A percentile compares a stretch with the other conserved stretches of the same genome.
Evolutionary conservation across 2,888 invertebrate species (phyloP).

Genomic region (Lydus trimaculatus): DNA sequence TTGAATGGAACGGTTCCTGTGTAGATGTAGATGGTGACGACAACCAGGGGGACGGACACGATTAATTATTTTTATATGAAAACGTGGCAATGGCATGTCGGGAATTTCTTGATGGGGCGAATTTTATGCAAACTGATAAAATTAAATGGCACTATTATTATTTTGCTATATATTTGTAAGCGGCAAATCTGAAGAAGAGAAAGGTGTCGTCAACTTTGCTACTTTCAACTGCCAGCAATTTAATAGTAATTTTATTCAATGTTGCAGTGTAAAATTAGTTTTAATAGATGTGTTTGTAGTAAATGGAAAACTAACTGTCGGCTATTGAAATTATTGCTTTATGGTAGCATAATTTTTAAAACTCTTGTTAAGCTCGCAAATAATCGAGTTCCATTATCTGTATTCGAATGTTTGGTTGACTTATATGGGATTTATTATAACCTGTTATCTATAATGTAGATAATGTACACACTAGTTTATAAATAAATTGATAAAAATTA

Average conservation of each 20-base stretch:
- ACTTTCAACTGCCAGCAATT: too few species aligned
- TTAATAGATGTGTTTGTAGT: not conserved
- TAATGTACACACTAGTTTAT: not conserved
- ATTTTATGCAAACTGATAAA: not conserved
- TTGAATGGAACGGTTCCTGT: not conserved
- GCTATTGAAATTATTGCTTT: not conserved
- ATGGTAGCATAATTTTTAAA: not conserved
- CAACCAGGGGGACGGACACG: not conserved
- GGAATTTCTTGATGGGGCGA: not conserved
- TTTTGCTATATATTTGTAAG: not conserved
- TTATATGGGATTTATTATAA: not conserved
- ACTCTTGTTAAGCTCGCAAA: not conserved
- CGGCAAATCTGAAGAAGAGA: too few species aligned
- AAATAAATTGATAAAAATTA: not conserved
- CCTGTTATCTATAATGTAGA: not conserved
- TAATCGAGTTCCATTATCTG: not conserved
- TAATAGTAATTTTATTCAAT: not conserved
- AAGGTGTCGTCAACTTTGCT: not conserved
- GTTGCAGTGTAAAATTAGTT: not conserved
- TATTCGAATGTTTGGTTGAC: not conserved
- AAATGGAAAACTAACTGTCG: not conserved
- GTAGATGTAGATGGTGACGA: not conserved
- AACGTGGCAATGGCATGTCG: conserved; percentile 1
- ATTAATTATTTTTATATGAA: conserved; percentile 6
- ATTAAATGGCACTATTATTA: not conserved